Evolutionary conservation across 2,113 vertebrate species (phyloP).

Genomic region (Tychaedon coryphoeus): DNA sequence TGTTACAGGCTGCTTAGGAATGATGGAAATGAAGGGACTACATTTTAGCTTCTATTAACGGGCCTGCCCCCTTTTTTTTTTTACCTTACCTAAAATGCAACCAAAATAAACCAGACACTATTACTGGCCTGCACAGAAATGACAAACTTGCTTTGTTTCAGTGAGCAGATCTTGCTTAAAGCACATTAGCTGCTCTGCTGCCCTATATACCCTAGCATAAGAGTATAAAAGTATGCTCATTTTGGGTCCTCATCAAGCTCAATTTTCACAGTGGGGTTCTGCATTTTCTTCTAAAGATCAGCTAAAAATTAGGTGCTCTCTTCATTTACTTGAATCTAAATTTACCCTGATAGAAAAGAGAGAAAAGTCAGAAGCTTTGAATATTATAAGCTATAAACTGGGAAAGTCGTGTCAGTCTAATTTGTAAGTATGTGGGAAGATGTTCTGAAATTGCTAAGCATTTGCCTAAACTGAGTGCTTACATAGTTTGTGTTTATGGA

Average conservation of each 20-base stretch:
- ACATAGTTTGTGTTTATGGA: neutral
- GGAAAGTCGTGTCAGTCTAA: neutral
- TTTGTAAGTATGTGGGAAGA: neutral
- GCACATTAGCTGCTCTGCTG: neutral
- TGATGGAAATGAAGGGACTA: neutral
- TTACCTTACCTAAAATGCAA: neutral
- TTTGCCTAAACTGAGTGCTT: neutral
- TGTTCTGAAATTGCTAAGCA: neutral
- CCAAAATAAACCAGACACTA: neutral
- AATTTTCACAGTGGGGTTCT: neutral
- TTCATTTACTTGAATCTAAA: neutral
- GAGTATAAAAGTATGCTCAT: neutral
- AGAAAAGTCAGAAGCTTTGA: neutral
- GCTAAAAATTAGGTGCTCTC: neutral
- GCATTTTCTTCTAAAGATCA: neutral
- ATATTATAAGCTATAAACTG: neutral
- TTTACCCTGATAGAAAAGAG: neutral
- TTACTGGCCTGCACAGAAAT: neutral
- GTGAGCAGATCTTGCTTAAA: neutral
- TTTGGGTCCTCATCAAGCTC: neutral
- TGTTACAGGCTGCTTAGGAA: slow-evolving; percentile 9
- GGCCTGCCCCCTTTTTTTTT: neutral
- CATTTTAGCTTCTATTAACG: neutral
- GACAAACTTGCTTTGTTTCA: neutral
- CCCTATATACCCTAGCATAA: neutral